phyloP scores from a whole-genome alignment of 2,888 invertebrate genomes.

The Emmelina monodactyla region DNA sequence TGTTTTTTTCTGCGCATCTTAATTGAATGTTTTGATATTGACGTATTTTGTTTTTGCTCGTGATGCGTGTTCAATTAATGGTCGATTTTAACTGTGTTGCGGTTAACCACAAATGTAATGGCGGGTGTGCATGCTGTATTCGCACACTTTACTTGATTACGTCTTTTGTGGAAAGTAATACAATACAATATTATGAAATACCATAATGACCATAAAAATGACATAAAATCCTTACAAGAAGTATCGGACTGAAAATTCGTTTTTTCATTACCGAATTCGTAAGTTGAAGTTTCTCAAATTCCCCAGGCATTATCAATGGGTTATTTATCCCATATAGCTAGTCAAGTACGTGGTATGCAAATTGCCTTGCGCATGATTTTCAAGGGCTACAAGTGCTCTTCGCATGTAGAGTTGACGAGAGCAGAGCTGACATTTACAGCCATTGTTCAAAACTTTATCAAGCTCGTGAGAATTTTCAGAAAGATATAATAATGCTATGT shows the following conservation, averaged over 20 bases:
- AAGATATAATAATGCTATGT: too few relatives aligned
- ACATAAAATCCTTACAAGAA: too few relatives aligned
- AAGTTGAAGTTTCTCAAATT: too few relatives aligned
- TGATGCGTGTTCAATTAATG: constrained; percentile 49
- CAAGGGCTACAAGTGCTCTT: constrained; percentile 37
- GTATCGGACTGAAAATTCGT: too few relatives aligned
- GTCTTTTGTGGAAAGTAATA: too few relatives aligned
- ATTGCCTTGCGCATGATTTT: constrained; percentile 30
- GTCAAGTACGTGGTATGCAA: constrained; percentile 55
- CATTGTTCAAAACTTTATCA: constrained; percentile 35
- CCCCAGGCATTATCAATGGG: too few relatives aligned
- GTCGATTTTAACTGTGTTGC: constrained; percentile 42
- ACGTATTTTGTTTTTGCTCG: constrained; percentile 36
- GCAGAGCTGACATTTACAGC: constrained; percentile 38
- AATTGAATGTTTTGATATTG: constrained; percentile 39
- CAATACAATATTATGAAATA: too few relatives aligned
- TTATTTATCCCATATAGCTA: constrained; percentile 12
- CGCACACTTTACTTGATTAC: too few relatives aligned
- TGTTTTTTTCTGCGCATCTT: neutral
- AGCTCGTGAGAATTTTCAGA: constrained; percentile 12
- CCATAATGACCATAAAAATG: constrained; percentile 23
- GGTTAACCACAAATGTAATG: constrained; percentile 47
- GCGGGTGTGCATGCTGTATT: too few relatives aligned
- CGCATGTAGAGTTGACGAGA: constrained; percentile 28
- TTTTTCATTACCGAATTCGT: too few relatives aligned